phyloP scores from a whole-genome alignment of 2,113 vertebrate species.

The Bufo gargarizans region DNA sequence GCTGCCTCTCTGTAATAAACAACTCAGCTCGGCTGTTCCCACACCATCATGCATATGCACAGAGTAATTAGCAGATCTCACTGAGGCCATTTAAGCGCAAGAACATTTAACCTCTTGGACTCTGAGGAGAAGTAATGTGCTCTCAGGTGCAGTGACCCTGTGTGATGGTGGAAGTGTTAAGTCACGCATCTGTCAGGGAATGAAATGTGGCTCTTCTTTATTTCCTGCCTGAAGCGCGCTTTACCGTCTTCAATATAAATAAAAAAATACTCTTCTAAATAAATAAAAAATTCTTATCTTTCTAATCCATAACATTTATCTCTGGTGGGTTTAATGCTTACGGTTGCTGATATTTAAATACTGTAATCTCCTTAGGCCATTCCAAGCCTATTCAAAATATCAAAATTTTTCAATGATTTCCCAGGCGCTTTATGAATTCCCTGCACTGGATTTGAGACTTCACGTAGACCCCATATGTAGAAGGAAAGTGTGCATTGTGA shows the following conservation, averaged over 20 bases:
- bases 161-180: slow-evolving; percentile 18
- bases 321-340: slow-evolving; percentile 9
- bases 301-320: slow-evolving; percentile 31
- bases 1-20: slow-evolving; percentile 58
- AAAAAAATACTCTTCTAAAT: not conserved
- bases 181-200: not conserved
- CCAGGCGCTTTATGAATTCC: not conserved
- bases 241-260: not conserved
- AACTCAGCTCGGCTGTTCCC: slow-evolving; percentile 35
- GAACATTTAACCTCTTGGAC: slow-evolving; percentile 44
- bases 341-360: slow-evolving; percentile 28
- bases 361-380: not conserved
- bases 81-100: slow-evolving; percentile 48
- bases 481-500: not conserved
- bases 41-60: slow-evolving; percentile 61
- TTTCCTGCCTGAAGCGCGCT: not conserved
- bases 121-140: slow-evolving; percentile 35
- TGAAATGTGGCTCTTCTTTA: not conserved
- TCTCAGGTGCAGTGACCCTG: not conserved
- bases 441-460: not conserved
- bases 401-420: slow-evolving; percentile 15
- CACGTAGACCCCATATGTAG: slow-evolving; percentile 2
- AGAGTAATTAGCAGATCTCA: slow-evolving; percentile 54
- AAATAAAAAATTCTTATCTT: not conserved
- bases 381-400: slow-evolving; percentile 8